Conservation (phyloP, 2,888 invertebrate species). For the Ligdia adustata region DNA sequence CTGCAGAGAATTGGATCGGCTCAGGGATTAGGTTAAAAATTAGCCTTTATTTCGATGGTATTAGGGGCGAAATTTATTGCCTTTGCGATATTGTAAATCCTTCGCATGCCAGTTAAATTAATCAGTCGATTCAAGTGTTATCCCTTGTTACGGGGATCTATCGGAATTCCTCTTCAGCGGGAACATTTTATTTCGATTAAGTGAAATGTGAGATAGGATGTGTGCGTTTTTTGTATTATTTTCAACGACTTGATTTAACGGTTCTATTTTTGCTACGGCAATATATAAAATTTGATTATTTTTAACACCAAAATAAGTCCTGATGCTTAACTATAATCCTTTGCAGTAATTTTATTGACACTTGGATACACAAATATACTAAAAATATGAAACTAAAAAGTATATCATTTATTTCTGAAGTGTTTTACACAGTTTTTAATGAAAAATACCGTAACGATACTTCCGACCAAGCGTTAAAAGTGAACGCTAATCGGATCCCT, state of each 20-base stretch:
- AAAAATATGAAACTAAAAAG: too few species aligned
- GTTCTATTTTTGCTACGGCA: background rate
- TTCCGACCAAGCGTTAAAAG: constrained; percentile 1
- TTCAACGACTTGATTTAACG: constrained; percentile 8
- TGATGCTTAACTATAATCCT: too few species aligned
- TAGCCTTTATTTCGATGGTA: constrained; percentile 28
- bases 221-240: constrained; percentile 26
- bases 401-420: too few species aligned
- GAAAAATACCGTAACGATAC: too few species aligned
- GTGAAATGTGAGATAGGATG: constrained; percentile 33
- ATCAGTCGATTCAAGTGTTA: constrained; percentile 39
- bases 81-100: constrained; percentile 34
- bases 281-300: background rate
- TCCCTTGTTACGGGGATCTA: constrained; percentile 34
- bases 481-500: constrained; percentile 40
- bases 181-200: constrained; percentile 40
- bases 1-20: constrained; percentile 32
- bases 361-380: too few species aligned
- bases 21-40: constrained; percentile 27
- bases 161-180: constrained; percentile 34
- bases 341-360: too few species aligned
- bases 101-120: constrained; percentile 41
- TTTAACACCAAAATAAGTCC: too few species aligned
- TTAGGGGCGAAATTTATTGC: constrained; percentile 28
- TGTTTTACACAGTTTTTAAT: too few species aligned